A percentile compares a stretch with the other conserved stretches of the same genome.
Evolutionary conservation across 2,797 vertebrate species (phyloP).

Genomic region (Cephalopachus bancanus): DNA sequence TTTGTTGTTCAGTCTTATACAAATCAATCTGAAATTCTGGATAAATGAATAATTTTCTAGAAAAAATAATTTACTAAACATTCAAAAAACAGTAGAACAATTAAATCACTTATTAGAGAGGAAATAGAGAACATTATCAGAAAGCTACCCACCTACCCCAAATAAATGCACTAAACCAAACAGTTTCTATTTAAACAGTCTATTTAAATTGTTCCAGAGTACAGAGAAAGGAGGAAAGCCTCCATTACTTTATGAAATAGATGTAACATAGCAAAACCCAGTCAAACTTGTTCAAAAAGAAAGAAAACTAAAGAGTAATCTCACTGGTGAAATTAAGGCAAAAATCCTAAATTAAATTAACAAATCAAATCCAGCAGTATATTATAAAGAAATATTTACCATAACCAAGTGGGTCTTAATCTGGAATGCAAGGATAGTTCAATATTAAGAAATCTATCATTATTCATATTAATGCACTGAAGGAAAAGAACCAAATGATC

Average conservation of each 20-base stretch:
- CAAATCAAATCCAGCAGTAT: neutral
- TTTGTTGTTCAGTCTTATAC: neutral
- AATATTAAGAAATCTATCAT: neutral
- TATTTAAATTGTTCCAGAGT: neutral
- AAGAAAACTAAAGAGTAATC: neutral
- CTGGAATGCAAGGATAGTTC: slow-evolving; percentile 55
- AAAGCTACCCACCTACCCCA: neutral
- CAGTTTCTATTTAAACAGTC: neutral
- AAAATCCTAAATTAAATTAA: neutral
- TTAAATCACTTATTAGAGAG: neutral
- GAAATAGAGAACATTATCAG: neutral
- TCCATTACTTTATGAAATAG: neutral
- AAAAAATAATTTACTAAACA: slow-evolving; percentile 43
- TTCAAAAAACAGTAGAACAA: neutral
- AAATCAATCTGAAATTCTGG: neutral
- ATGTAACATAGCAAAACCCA: neutral
- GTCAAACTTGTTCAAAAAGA: neutral
- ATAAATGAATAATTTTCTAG: slow-evolving; percentile 29
- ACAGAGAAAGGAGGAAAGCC: neutral
- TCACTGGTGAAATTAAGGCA: neutral
- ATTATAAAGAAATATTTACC: neutral
- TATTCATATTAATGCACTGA: neutral
- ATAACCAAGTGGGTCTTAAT: neutral
- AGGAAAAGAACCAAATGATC: neutral
- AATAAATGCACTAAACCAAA: neutral